phyloP scores from a whole-genome alignment of 2,888 invertebrate species.

The Ferrisia virgata region DNA sequence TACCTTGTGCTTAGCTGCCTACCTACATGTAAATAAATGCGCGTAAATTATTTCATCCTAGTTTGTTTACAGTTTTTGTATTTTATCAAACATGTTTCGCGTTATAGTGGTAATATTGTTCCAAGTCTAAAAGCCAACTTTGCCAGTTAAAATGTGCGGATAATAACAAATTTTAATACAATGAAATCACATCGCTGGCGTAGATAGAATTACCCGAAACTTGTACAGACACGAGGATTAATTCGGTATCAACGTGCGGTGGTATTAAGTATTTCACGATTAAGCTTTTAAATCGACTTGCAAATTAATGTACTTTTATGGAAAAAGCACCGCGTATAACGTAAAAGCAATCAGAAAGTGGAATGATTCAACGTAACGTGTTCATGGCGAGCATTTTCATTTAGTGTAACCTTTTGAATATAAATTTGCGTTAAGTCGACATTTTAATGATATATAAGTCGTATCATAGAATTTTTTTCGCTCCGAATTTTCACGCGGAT shows the following conservation, averaged over 20 bases:
- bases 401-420: neutral
- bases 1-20: no score
- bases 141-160: neutral
- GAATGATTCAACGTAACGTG: neutral
- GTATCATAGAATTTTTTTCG: neutral
- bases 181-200: constrained; percentile 1
- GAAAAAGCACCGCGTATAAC: neutral
- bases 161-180: neutral
- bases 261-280: constrained; percentile 4
- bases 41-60: constrained; percentile 5
- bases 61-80: constrained; percentile 18
- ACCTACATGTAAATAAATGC: neutral
- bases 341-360: neutral
- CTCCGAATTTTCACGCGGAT: neutral
- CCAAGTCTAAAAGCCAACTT: constrained; percentile 14
- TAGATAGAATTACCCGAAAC: constrained; percentile 1
- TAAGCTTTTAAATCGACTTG: constrained; percentile 22
- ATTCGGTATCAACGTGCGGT: constrained; percentile 7
- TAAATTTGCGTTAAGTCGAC: constrained; percentile 2
- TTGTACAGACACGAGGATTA: neutral
- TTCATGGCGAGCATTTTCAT: neutral
- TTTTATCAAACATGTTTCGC: neutral
- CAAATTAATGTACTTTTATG: constrained; percentile 1
- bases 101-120: neutral
- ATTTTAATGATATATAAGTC: neutral